Evolutionary conservation across 64 coral and sea anemone genomes (phyloP).

Genomic region (Hydrozoanthus tunicans): DNA sequence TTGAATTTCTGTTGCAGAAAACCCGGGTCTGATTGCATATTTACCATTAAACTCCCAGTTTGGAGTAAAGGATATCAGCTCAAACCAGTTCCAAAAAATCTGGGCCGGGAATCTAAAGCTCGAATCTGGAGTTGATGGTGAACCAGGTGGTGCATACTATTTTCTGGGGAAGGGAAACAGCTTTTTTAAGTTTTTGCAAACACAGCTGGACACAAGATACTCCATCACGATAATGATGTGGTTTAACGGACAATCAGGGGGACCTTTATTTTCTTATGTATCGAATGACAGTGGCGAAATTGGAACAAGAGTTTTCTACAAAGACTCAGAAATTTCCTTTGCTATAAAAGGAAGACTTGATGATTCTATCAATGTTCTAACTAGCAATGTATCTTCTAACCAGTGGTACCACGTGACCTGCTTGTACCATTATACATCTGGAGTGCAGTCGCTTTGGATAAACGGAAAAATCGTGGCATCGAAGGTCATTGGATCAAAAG

Average conservation of each 20-base stretch:
- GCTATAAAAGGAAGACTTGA: neutral
- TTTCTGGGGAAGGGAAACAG: neutral
- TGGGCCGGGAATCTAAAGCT: neutral
- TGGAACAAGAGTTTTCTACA: neutral
- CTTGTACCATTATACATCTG: constrained; percentile 33
- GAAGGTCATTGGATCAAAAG: neutral
- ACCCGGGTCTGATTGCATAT: constrained; percentile 11
- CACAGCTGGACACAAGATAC: constrained; percentile 27
- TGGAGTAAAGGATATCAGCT: constrained; percentile 25
- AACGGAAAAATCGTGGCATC: neutral
- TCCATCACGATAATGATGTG: constrained; percentile 31
- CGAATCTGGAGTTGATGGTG: neutral
- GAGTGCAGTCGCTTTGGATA: constrained; percentile 20
- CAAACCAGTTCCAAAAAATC: neutral
- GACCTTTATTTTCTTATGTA: neutral
- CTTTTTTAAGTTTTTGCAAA: neutral
- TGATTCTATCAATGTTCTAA: neutral
- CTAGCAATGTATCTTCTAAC: neutral
- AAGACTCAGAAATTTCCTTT: neutral
- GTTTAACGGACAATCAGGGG: neutral
- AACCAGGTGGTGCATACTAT: constrained; percentile 12
- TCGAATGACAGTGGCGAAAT: too few species aligned
- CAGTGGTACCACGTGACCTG: constrained; percentile 16
- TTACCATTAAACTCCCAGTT: constrained; percentile 19
- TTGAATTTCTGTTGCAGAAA: neutral